Percentiles rank a stretch among this genome's conserved stretches.
phyloP scores from a whole-genome alignment of 2,797 vertebrate genomes.

The Morus bassanus region DNA sequence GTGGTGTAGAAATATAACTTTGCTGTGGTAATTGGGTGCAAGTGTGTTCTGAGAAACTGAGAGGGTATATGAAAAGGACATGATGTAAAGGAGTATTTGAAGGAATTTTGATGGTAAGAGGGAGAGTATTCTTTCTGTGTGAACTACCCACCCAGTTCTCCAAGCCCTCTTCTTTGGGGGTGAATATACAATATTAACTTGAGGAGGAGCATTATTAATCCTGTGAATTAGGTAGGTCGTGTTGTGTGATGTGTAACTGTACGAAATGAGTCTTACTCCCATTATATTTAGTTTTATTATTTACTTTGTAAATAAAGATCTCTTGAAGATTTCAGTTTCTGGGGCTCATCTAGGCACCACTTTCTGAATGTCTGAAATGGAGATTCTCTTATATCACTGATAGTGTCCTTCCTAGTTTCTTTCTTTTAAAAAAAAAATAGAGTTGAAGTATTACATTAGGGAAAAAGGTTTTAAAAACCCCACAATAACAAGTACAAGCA shows the following conservation, averaged over 20 bases:
- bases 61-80: not conserved
- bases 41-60: not conserved
- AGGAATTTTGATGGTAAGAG: not conserved
- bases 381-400: not conserved
- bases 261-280: not conserved
- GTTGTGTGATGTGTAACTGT: not conserved
- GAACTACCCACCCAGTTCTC: not conserved
- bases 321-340: not conserved
- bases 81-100: not conserved
- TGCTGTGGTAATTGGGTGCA: not conserved
- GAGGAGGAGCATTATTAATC: not conserved
- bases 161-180: fast-evolving
- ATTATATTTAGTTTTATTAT: not conserved
- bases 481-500: fast-evolving
- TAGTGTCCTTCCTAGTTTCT: not conserved
- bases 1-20: not conserved
- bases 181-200: not conserved
- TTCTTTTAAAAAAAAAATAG: not conserved
- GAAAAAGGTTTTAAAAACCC: not conserved
- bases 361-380: not conserved
- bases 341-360: not conserved
- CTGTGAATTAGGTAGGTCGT: not conserved
- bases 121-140: not conserved
- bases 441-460: not conserved
- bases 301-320: not conserved